Evolutionary conservation across 2,113 vertebrate genomes (phyloP).

Genomic region (Rattus norvegicus): DNA sequence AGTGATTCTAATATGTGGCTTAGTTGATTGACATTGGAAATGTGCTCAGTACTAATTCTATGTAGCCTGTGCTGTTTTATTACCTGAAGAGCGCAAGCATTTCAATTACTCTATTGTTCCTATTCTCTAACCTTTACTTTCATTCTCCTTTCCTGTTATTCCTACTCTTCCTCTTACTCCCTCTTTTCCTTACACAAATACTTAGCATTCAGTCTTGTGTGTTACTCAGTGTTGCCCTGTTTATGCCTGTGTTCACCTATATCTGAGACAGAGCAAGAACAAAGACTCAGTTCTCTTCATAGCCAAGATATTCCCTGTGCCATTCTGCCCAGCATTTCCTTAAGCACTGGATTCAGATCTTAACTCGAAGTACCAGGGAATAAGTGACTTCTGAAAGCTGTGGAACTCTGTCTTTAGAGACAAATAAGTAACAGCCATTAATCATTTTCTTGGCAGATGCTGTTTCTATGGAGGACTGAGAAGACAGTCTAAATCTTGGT

Average conservation of each 20-base stretch:
- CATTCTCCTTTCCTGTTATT: rapidly evolving
- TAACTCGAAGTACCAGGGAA: background rate
- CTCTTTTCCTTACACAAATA: background rate
- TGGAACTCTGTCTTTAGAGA: background rate
- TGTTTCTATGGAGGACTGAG: background rate
- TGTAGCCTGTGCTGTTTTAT: background rate
- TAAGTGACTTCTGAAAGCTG: background rate
- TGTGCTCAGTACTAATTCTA: background rate
- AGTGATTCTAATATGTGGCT: constrained; percentile 5
- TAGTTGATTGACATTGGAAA: background rate
- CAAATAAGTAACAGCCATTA: constrained; percentile 52
- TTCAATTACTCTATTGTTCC: background rate
- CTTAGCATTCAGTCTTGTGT: background rate
- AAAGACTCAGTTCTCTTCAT: background rate
- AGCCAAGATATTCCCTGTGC: too few species aligned
- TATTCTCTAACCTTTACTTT: rapidly evolving
- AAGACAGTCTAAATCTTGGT: background rate
- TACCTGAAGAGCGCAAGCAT: background rate
- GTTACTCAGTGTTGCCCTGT: background rate
- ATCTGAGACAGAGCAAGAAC: background rate
- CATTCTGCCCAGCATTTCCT: background rate
- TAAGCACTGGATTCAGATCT: background rate
- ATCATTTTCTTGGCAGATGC: constrained; percentile 60
- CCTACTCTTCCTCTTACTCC: rapidly evolving
- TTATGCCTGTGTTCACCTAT: background rate